Percentiles rank a stretch among this genome's conserved stretches.
Evolutionary conservation across 2,888 invertebrate species (phyloP).

Genomic region (Terebella lapidaria): DNA sequence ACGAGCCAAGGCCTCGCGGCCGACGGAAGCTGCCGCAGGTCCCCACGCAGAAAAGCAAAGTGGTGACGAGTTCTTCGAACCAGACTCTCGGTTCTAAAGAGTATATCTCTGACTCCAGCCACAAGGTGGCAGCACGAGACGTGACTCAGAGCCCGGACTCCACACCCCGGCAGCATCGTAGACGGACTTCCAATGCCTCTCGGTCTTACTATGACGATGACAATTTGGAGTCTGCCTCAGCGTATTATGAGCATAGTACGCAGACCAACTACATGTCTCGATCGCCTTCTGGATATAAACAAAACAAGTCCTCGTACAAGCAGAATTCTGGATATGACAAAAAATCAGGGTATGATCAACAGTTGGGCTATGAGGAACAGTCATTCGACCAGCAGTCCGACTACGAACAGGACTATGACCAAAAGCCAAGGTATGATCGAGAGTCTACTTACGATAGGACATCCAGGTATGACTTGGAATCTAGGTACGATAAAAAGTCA

Average conservation of each 20-base stretch:
- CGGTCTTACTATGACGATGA: not conserved
- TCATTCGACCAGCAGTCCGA: slow-evolving; percentile 17
- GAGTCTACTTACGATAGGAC: not conserved
- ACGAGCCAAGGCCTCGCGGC: not conserved
- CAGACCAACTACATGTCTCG: not conserved
- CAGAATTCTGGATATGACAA: too few species aligned
- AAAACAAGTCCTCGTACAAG: not conserved
- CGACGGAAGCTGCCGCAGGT: not conserved
- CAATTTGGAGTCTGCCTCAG: too few species aligned
- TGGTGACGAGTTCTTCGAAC: not conserved
- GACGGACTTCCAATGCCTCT: not conserved
- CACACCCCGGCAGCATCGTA: not conserved
- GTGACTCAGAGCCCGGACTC: not conserved
- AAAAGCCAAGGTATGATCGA: not conserved
- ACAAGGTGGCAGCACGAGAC: not conserved
- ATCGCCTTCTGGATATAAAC: not conserved
- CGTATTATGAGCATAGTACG: too few species aligned
- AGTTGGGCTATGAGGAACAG: not conserved
- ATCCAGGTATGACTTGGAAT: not conserved
- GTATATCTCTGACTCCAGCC: not conserved
- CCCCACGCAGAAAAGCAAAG: too few species aligned
- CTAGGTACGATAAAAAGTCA: not conserved
- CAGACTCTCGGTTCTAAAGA: not conserved
- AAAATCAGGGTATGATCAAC: not conserved
- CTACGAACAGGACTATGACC: not conserved